phyloP scores from a whole-genome alignment of 2,888 invertebrate genomes.

The Seira ritae region DNA sequence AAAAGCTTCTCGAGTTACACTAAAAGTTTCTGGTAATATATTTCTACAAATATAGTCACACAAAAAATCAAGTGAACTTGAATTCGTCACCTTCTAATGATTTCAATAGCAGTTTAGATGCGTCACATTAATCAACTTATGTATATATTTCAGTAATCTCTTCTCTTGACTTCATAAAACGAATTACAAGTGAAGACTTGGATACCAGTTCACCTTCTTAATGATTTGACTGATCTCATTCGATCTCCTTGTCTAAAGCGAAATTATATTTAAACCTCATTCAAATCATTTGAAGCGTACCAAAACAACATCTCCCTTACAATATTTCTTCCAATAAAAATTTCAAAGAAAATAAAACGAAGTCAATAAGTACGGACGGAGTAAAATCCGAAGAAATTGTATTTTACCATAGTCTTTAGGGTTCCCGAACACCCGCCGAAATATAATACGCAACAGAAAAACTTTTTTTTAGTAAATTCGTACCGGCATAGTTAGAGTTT shows the following conservation, averaged over 20 bases:
- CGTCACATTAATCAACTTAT: background rate
- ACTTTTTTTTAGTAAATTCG: background rate
- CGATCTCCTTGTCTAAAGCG: background rate
- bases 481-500: background rate
- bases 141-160: conserved; percentile 47
- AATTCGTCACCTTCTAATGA: conserved; percentile 17
- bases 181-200: conserved; percentile 59
- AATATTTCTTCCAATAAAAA: background rate
- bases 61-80: conserved; percentile 5
- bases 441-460: background rate
- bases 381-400: conserved; percentile 51
- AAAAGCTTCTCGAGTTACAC: background rate
- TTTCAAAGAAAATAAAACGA: conserved; percentile 37
- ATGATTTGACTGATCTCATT: conserved; percentile 18
- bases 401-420: conserved; percentile 41
- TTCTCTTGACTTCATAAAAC: conserved; percentile 51
- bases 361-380: conserved; percentile 60
- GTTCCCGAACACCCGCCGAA: conserved; percentile 20
- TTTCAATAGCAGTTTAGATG: background rate
- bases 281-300: background rate
- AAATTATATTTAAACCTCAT: no score
- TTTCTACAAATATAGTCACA: conserved; percentile 1
- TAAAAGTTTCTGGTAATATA: background rate
- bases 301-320: background rate
- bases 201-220: conserved; percentile 57